Base-by-base conservation (phyloP, 2,113 vertebrate species). In the Mixornis gularis region DNA sequence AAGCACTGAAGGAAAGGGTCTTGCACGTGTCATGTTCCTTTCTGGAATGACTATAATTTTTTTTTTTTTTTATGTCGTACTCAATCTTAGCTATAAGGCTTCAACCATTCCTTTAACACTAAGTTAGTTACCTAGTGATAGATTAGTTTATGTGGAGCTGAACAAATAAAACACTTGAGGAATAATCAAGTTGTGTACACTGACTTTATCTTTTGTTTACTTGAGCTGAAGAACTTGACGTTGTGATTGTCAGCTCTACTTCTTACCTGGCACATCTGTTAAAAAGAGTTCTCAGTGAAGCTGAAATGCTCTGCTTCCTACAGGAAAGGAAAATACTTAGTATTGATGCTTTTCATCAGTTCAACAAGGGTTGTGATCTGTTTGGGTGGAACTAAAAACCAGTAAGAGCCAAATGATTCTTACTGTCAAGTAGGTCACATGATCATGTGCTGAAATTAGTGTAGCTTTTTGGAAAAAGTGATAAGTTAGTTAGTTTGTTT, bases 1-100 rank as follows among this genome's bases (percentile, higher is more conserved):
- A 81, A 63, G 15, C 26, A 8, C 40, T 59, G 25, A 36, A 34
- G 12, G 25, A 63, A 76, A 40, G 30, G 17, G 18, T 26, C 13
- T 56, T 48, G 32, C 26, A 16, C 26, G 8, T 76, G 53, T 81
- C 21, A 5, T 1, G 26, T 26, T 48, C 10, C 9, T 34, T 73
- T 40, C 24, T 38, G 32, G 16, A 59, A 32, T 3, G 6, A 12
- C 25, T 60, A 0, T 34, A 1, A 1, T 1, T 1, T 73, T 53
- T 29, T 64, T 48, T 18, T 1, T 43, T 43, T 43, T 43, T 14
- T 36, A 41, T 43, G 6, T 48, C 3, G 0, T 40, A 32, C 41
- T 83, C 7, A 41, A 6, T 2, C 41, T 56, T 89, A 32, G 8
- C 27, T 73, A 0, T 14, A 51, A 51, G 19, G 4, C 41, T 93